Conservation (phyloP, 2,888 invertebrate genomes). For the Loripinus fragilis region DNA sequence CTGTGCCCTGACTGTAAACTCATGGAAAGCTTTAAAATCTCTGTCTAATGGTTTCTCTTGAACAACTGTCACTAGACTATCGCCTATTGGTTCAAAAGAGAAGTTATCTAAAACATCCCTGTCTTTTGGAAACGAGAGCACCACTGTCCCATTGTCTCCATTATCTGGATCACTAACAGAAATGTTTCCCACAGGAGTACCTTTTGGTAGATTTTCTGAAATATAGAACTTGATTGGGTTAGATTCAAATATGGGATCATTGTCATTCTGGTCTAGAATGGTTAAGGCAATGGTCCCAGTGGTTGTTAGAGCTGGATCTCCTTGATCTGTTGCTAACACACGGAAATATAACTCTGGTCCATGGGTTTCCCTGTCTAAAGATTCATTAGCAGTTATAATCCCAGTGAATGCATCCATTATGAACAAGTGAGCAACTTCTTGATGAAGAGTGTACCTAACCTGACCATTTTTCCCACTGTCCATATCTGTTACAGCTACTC, state of each 20-base stretch:
- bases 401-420: slow-evolving; percentile 70
- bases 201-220: slow-evolving; percentile 62
- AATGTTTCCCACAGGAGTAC: slow-evolving; percentile 67
- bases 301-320: slow-evolving; percentile 56
- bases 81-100: slow-evolving; percentile 44
- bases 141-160: slow-evolving; percentile 67
- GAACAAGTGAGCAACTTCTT: slow-evolving; percentile 63
- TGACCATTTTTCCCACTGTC: slow-evolving; percentile 71
- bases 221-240: slow-evolving; percentile 63
- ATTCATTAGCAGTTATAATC: slow-evolving; percentile 64
- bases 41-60: slow-evolving; percentile 69
- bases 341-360: slow-evolving; percentile 58
- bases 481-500: slow-evolving; percentile 73
- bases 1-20: slow-evolving; percentile 69
- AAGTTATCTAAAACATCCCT: slow-evolving; percentile 51
- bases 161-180: slow-evolving; percentile 69
- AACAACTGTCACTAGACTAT: slow-evolving; percentile 47
- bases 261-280: slow-evolving; percentile 74
- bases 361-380: slow-evolving; percentile 71
- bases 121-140: slow-evolving; percentile 45
- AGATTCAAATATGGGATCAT: slow-evolving; percentile 65
- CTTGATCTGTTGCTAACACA: slow-evolving; percentile 71
- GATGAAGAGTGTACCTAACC: slow-evolving; percentile 65
- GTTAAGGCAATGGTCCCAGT: slow-evolving; percentile 68
- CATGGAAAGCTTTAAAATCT: slow-evolving; percentile 62